phyloP scores from a whole-genome alignment of 2,113 vertebrate species.

The Scopus umbretta region DNA sequence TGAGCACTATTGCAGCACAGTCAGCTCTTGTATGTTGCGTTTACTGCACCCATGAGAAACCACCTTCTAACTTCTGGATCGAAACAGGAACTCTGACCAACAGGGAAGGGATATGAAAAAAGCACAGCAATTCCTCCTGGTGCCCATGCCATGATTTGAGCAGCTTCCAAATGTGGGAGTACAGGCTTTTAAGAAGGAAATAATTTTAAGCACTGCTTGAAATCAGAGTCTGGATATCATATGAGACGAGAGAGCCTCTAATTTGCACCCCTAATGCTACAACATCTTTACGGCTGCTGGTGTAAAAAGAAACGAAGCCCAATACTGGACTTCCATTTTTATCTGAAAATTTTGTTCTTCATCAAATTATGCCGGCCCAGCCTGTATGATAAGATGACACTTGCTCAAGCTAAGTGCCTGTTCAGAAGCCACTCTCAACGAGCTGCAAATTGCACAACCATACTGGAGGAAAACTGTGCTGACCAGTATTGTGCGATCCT shows the following conservation, averaged over 20 bases:
- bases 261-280: background rate
- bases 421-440: background rate
- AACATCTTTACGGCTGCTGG: background rate
- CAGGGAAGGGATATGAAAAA: background rate
- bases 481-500: background rate
- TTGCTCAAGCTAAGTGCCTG: background rate
- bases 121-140: background rate
- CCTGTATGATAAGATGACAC: background rate
- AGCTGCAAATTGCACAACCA: background rate
- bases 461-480: background rate
- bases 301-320: background rate
- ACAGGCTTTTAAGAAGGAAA: background rate
- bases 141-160: background rate
- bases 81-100: background rate
- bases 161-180: background rate
- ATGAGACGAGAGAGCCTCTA: fast-evolving
- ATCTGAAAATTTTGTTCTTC: background rate
- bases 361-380: background rate
- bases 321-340: background rate
- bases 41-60: background rate
- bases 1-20: background rate
- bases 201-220: background rate
- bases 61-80: background rate
- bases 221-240: background rate
- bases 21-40: fast-evolving